Evolutionary conservation across 1,140 invertebrate genomes (phyloP).

Genomic region (Triops cancriformis): DNA sequence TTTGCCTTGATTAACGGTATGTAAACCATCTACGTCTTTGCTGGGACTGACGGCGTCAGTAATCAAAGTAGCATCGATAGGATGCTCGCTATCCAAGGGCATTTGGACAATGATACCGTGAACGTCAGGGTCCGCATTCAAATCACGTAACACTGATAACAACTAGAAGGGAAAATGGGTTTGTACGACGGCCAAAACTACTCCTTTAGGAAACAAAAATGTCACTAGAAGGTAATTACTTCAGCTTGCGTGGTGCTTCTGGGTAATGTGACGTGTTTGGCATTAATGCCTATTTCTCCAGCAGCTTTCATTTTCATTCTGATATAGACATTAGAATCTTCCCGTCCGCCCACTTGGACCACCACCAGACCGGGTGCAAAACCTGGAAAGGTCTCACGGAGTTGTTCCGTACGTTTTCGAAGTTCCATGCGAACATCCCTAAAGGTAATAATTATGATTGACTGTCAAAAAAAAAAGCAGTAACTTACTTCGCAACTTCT

Average conservation of each 20-base stretch:
- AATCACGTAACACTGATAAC: slow-evolving; percentile 56
- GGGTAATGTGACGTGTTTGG: slow-evolving; percentile 71
- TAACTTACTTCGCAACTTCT: slow-evolving; percentile 50
- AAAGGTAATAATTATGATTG: slow-evolving; percentile 31
- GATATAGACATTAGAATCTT: slow-evolving; percentile 99
- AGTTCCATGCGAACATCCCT: slow-evolving; percentile 68
- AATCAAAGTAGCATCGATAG: slow-evolving; percentile 75
- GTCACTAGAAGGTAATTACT: slow-evolving; percentile 43
- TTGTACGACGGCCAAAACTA: slow-evolving; percentile 22
- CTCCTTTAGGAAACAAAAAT: background rate
- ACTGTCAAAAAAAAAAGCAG: background rate
- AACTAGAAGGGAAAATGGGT: slow-evolving; percentile 42
- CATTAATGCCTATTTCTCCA: slow-evolving; percentile 77
- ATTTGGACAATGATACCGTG: slow-evolving; percentile 98
- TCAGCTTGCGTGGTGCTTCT: slow-evolving; percentile 73
- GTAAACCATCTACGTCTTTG: slow-evolving; percentile 93
- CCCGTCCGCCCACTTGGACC: slow-evolving; percentile 82
- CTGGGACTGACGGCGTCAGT: slow-evolving; percentile 74
- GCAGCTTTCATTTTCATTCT: slow-evolving; percentile 92
- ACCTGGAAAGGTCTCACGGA: slow-evolving; percentile 50
- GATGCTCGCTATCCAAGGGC: slow-evolving; percentile 73
- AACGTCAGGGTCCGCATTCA: slow-evolving; percentile 73
- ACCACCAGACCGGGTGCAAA: slow-evolving; percentile 71
- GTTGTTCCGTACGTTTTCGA: slow-evolving; percentile 51
- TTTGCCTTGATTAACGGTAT: slow-evolving; percentile 85